A percentile compares a stretch with the other conserved stretches of the same genome.
phyloP scores from a whole-genome alignment of 1,140 invertebrate species.

The Drosophila azteca region DNA sequence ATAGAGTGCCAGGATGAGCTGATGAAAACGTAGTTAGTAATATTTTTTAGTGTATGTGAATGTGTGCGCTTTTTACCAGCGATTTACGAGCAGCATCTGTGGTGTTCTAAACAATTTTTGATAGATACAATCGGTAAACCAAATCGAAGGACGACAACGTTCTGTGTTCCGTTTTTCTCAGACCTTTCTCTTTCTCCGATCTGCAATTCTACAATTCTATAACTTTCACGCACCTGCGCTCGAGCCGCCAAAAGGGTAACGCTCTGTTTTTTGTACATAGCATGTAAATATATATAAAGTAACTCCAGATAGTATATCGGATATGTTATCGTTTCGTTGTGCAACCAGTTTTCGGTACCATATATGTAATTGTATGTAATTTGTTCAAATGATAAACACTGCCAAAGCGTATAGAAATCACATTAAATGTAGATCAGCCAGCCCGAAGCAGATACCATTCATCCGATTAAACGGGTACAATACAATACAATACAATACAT shows the following conservation, averaged over 20 bases:
- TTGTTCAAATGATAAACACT: constrained; percentile 79
- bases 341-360: constrained; percentile 39
- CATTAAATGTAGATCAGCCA: constrained; percentile 56
- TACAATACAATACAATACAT: not conserved
- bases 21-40: constrained; percentile 71
- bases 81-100: constrained; percentile 76
- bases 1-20: constrained; percentile 51
- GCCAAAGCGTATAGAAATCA: constrained; percentile 81
- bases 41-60: constrained; percentile 59
- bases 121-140: constrained; percentile 57
- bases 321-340: constrained; percentile 38
- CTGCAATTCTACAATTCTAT: constrained; percentile 17
- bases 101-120: constrained; percentile 74
- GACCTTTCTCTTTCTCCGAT: constrained; percentile 17
- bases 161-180: constrained; percentile 28
- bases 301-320: constrained; percentile 24
- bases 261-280: constrained; percentile 71
- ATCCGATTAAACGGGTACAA: constrained; percentile 26
- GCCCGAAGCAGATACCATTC: constrained; percentile 37
- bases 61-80: constrained; percentile 70
- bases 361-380: constrained; percentile 50
- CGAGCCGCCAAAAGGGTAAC: constrained; percentile 37
- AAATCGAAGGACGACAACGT: constrained; percentile 35
- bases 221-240: constrained; percentile 55
- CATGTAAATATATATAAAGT: constrained; percentile 66